Percentiles rank a stretch among this genome's conserved stretches.
phyloP scores from a whole-genome alignment of 2,113 vertebrate genomes.

The Callorhinus ursinus region DNA sequence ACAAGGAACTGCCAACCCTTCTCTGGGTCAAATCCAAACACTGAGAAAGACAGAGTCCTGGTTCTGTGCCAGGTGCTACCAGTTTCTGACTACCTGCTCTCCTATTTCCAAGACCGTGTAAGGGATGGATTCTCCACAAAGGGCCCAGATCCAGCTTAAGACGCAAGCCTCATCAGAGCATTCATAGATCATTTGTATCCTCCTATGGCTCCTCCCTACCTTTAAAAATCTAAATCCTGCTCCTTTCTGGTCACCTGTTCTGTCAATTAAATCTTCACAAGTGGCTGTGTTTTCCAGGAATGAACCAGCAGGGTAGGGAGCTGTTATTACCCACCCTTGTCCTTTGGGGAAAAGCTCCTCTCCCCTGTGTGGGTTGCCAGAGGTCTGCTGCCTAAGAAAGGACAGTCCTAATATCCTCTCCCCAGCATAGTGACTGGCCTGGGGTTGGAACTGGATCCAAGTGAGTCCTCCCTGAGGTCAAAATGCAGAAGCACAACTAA shows the following conservation, averaged over 20 bases:
- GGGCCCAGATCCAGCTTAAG: not conserved
- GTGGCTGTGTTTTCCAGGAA: not conserved
- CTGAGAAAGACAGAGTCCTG: not conserved
- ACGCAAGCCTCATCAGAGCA: not conserved
- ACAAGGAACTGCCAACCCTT: not conserved
- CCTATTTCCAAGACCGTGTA: not conserved
- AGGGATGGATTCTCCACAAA: not conserved
- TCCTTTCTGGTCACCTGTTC: not conserved
- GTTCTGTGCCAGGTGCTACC: not conserved
- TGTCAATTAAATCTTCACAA: not conserved
- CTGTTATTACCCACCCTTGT: not conserved
- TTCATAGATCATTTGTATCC: not conserved
- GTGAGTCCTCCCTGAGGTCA: not conserved
- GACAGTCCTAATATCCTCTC: not conserved
- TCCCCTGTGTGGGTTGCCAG: not conserved
- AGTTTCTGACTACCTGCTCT: slow-evolving; percentile 25
- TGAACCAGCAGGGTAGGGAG: not conserved
- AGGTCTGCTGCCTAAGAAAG: not conserved
- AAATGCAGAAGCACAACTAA: not conserved
- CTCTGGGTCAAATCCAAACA: not conserved
- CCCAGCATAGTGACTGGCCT: not conserved
- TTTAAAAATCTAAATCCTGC: not conserved
- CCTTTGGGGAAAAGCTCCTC: not conserved
- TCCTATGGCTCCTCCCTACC: not conserved
- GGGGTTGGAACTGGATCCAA: not conserved